phyloP scores from a whole-genome alignment of 2,888 invertebrate species.

The Tubulanus polymorphus region DNA sequence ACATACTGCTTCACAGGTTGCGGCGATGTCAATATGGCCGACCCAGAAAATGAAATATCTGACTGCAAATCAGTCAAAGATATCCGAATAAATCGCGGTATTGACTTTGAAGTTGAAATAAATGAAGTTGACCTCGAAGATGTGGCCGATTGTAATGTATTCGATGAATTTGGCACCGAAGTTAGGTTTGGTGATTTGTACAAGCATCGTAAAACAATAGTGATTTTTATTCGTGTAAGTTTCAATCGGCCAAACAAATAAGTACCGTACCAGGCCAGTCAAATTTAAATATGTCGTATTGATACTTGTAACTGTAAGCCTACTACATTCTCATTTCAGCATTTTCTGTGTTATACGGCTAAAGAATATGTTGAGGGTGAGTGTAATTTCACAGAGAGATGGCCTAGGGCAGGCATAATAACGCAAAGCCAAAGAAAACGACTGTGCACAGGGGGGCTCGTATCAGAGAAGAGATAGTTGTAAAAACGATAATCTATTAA shows the following conservation, averaged over 20 bases:
- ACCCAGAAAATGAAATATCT: not conserved
- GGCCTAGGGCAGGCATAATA: too few species aligned
- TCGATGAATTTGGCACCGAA: constrained; percentile 36
- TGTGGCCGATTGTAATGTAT: constrained; percentile 27
- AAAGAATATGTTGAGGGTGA: constrained; percentile 46
- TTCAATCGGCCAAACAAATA: not conserved
- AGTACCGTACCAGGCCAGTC: not conserved
- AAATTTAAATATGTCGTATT: not conserved
- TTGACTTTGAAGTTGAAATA: constrained; percentile 25
- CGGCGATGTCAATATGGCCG: constrained; percentile 1
- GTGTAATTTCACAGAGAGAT: constrained; percentile 7
- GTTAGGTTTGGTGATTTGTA: constrained; percentile 39
- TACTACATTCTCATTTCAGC: constrained; percentile 27
- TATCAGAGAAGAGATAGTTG: too few species aligned
- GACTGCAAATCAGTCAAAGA: not conserved
- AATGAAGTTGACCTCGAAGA: constrained; percentile 28
- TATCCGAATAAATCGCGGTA: constrained; percentile 31
- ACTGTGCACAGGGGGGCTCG: too few species aligned
- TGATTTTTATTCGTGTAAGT: constrained; percentile 38
- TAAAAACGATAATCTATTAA: too few species aligned
- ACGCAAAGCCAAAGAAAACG: too few species aligned
- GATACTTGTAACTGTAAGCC: not conserved
- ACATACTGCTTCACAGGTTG: too few species aligned
- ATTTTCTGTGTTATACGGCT: constrained; percentile 39
- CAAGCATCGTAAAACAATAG: constrained; percentile 40